Conservation (phyloP, 2,888 invertebrate genomes). For the Ephialtes manifestator region DNA sequence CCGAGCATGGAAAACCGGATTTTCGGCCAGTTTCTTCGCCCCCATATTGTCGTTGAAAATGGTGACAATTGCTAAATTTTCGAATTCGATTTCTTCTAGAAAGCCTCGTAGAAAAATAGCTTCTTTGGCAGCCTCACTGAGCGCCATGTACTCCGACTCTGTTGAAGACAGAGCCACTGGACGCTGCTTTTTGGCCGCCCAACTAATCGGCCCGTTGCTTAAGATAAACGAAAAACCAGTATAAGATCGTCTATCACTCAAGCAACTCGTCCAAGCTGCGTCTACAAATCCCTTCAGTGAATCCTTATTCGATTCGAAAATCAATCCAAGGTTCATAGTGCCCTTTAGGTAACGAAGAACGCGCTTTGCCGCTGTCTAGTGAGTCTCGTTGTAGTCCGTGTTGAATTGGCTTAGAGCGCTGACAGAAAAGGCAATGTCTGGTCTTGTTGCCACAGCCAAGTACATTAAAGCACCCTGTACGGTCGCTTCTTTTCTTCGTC, state of each 20-base stretch:
- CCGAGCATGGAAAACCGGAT: conserved; percentile 53
- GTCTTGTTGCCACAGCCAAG: conserved; percentile 62
- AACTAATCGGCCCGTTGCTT: conserved; percentile 41
- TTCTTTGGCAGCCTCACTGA: conserved; percentile 47
- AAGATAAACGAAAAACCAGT: conserved; percentile 65
- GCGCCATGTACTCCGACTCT: conserved; percentile 57
- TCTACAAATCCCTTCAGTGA: conserved; percentile 73
- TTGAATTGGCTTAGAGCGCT: conserved; percentile 67
- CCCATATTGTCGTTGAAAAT: conserved; percentile 57
- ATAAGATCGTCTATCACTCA: conserved; percentile 59
- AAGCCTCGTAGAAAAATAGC: conserved; percentile 35
- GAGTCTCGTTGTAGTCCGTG: conserved; percentile 21
- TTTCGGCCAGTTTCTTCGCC: conserved; percentile 43
- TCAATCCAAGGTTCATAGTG: conserved; percentile 70
- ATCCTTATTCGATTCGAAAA: conserved; percentile 46
- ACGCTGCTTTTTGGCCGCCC: conserved; percentile 55
- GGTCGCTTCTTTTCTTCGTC: conserved; percentile 54
- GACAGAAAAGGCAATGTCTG: conserved; percentile 67
- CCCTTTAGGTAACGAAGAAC: conserved; percentile 76
- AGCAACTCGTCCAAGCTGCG: conserved; percentile 74
- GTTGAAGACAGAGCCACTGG: conserved; percentile 63
- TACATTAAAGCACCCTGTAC: conserved; percentile 70
- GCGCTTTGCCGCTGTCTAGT: conserved; percentile 77
- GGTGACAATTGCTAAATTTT: neutral
- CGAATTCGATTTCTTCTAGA: conserved; percentile 16